These are phyloP conservation scores for Monochamus alternatus DNA, from an alignment of 2,888 invertebrate genomes.

Conservation along the genomic window DNA sequence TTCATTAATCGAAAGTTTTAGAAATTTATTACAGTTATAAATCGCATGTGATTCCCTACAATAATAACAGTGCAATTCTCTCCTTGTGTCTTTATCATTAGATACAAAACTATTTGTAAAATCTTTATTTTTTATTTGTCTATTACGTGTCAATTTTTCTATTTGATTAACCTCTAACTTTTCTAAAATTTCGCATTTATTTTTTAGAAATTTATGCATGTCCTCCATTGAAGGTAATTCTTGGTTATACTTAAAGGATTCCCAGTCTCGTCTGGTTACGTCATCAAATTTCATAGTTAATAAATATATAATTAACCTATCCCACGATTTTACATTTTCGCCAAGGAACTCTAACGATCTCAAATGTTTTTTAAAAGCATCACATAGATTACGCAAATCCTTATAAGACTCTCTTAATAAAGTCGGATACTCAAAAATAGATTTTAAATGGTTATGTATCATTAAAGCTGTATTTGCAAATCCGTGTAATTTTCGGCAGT, in stretches of 20 bases:
- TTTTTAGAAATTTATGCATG: conserved; percentile 32
- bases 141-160: conserved; percentile 28
- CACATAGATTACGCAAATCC: conserved; percentile 21
- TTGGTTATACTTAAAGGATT: conserved; percentile 25
- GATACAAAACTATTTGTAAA: conserved; percentile 21
- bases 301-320: conserved; percentile 40
- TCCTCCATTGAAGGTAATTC: conserved; percentile 39
- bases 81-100: neutral
- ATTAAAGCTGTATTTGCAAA: conserved; percentile 23
- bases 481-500: conserved; percentile 26
- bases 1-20: conserved; percentile 27
- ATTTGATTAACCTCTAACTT: conserved; percentile 23
- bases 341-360: conserved; percentile 24
- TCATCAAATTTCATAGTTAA: conserved; percentile 43
- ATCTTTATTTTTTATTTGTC: conserved; percentile 13
- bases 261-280: conserved; percentile 40
- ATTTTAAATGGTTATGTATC: conserved; percentile 25
- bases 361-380: conserved; percentile 31
- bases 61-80: conserved; percentile 30
- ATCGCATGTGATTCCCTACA: conserved; percentile 31
- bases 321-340: conserved; percentile 25
- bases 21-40: conserved; percentile 36
- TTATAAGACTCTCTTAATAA: conserved; percentile 24
- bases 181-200: conserved; percentile 37
- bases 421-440: conserved; percentile 5